phyloP scores from a whole-genome alignment of 2,113 vertebrate species.

The Sciurus niger region DNA sequence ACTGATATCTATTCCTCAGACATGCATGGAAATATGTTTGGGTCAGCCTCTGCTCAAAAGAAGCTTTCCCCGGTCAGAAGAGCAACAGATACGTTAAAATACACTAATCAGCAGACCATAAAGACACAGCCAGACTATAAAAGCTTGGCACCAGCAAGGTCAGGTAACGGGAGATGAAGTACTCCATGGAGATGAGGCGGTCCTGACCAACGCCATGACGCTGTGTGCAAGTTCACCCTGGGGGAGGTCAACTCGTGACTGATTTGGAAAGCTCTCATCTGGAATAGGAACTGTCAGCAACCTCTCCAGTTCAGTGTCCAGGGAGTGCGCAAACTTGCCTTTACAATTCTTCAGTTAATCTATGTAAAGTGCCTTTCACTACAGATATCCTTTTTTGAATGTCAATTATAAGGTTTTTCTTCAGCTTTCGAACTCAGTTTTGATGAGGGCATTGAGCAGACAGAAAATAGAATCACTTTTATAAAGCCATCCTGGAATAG shows the following conservation, averaged over 20 bases:
- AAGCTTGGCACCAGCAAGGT: background rate
- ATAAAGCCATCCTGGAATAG: background rate
- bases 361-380: background rate
- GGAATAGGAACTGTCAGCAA: background rate
- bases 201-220: background rate
- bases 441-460: background rate
- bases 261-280: background rate
- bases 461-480: slow-evolving; percentile 18
- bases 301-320: background rate
- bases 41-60: background rate
- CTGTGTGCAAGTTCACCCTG: background rate
- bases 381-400: background rate
- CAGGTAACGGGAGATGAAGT: background rate
- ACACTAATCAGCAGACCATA: background rate
- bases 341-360: background rate
- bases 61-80: background rate
- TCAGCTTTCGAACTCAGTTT: background rate
- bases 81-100: background rate
- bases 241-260: background rate
- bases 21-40: background rate
- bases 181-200: background rate
- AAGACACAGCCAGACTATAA: background rate
- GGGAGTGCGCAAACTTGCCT: background rate
- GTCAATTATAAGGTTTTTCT: background rate
- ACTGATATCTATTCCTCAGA: background rate